Evolutionary conservation across 1,140 invertebrate genomes (phyloP).

Genomic region (Zeugodacus cucurbitae): DNA sequence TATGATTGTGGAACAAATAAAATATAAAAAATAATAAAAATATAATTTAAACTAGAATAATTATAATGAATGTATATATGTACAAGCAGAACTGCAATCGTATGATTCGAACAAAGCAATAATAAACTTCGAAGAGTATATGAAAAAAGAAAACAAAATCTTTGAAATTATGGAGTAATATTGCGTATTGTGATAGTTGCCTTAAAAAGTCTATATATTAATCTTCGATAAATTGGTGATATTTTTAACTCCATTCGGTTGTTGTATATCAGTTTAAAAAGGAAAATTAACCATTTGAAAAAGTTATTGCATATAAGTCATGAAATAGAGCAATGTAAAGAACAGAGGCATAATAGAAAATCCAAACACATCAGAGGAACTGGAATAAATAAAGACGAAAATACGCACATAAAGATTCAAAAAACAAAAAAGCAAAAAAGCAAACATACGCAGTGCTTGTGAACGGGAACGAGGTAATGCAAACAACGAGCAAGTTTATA

Average conservation of each 20-base stretch:
- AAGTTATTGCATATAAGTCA: not conserved
- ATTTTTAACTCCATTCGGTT: not conserved
- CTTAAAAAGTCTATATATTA: not conserved
- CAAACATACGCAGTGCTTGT: constrained; percentile 8
- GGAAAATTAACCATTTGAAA: not conserved
- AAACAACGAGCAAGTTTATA: not conserved
- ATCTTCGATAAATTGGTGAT: not conserved
- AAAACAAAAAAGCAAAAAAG: no score
- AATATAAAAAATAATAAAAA: not conserved
- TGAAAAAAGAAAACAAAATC: not conserved
- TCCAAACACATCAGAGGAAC: not conserved
- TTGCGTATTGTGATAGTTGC: not conserved
- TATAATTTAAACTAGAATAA: not conserved
- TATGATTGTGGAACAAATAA: not conserved
- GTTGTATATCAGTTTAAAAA: not conserved
- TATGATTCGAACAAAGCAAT: constrained; percentile 2
- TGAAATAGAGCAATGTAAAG: constrained; percentile 15
- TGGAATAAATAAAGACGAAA: not conserved
- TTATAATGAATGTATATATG: not conserved
- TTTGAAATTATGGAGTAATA: constrained; percentile 10
- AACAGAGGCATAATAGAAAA: not conserved
- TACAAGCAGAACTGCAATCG: not conserved
- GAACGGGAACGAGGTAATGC: not conserved
- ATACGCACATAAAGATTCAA: not conserved
- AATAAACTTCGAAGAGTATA: not conserved